phyloP scores from a whole-genome alignment of 2,113 vertebrate species.

The Catharus minimus region DNA sequence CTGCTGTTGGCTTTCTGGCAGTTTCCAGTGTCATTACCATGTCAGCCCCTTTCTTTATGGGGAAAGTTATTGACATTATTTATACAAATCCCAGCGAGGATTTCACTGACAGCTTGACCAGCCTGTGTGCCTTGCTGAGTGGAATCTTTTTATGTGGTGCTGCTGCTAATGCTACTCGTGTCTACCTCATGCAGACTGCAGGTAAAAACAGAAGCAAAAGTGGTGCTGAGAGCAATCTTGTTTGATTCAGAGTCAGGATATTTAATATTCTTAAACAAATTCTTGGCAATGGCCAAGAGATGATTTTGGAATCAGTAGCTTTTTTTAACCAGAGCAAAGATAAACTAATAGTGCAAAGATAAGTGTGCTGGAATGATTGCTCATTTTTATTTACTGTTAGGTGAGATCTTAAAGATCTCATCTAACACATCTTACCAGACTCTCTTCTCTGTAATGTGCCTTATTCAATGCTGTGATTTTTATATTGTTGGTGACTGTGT shows the following conservation, averaged over 20 bases:
- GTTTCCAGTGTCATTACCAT: conserved; percentile 94
- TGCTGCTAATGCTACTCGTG: conserved; percentile 87
- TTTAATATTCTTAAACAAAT: neutral
- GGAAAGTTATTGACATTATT: conserved; percentile 92
- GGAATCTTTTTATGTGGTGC: conserved; percentile 91
- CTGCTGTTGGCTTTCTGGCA: conserved; percentile 89
- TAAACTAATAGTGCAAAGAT: neutral
- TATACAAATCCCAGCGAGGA: conserved; percentile 80
- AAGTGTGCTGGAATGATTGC: neutral
- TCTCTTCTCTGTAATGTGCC: neutral
- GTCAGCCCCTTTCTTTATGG: conserved; percentile 95
- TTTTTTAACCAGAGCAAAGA: neutral
- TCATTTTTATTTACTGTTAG: neutral
- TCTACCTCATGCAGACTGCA: conserved; percentile 96
- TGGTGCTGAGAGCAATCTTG: neutral
- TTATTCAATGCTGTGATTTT: neutral
- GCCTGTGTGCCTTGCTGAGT: conserved; percentile 82
- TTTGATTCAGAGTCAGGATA: neutral
- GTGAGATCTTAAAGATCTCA: neutral
- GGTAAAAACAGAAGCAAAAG: conserved; percentile 73
- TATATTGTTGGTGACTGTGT: neutral
- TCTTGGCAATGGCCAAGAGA: neutral
- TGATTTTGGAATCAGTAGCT: neutral
- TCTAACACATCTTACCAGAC: neutral
- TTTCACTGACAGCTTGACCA: conserved; percentile 77